A percentile compares a stretch with the other conserved stretches of the same genome.
phyloP scores from a whole-genome alignment of 2,888 invertebrate species.

The Autographa gamma region DNA sequence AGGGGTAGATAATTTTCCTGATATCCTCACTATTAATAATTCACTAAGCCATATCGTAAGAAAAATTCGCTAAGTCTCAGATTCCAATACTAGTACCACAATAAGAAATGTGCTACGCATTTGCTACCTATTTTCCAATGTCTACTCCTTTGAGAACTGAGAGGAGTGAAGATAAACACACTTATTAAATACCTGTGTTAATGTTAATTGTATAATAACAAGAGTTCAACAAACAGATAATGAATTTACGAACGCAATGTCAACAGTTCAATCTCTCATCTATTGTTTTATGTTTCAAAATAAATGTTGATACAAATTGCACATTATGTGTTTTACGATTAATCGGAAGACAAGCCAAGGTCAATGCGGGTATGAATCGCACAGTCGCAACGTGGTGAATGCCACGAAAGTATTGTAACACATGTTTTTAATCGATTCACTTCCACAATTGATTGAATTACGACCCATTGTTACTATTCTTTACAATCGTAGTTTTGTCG shows the following conservation, averaged over 20 bases:
- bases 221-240: not conserved
- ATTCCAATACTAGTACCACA: too few species aligned
- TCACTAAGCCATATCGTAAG: too few species aligned
- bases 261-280: not conserved
- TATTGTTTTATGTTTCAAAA: not conserved
- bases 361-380: not conserved
- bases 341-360: not conserved
- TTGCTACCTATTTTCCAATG: not conserved
- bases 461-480: not conserved
- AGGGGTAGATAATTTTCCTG: too few species aligned
- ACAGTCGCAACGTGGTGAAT: not conserved
- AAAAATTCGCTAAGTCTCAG: too few species aligned
- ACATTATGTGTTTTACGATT: not conserved
- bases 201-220: slow-evolving; percentile 2
- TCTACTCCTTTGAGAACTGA: not conserved
- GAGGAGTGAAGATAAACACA: not conserved
- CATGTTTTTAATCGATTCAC: slow-evolving; percentile 2
- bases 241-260: slow-evolving; percentile 1
- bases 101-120: too few species aligned
- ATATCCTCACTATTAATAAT: too few species aligned
- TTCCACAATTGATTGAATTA: not conserved
- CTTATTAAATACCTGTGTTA: not conserved
- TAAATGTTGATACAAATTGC: not conserved
- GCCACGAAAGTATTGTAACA: not conserved
- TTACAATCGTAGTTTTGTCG: not conserved